Percentiles rank a stretch among this genome's conserved stretches.
These are phyloP conservation scores for Dasyornis broadbenti DNA, from an alignment of 2,113 vertebrate genomes.

Conservation along the genomic window DNA sequence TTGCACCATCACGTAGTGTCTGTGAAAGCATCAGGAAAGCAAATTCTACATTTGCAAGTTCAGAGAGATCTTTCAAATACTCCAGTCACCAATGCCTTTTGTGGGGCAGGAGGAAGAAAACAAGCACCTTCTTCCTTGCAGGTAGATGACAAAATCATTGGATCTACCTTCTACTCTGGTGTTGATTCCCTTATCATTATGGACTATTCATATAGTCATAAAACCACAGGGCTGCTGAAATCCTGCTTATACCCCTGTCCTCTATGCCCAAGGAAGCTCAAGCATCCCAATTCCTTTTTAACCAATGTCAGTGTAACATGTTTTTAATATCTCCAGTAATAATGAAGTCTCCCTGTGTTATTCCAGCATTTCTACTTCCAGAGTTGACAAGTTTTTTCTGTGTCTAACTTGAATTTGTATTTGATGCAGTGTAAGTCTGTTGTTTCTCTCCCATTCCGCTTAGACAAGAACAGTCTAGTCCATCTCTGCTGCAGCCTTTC, in stretches of 20 bases:
- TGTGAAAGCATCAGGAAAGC: conserved; percentile 19
- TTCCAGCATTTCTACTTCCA: background rate
- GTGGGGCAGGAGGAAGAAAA: background rate
- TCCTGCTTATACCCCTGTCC: background rate
- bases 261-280: background rate
- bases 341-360: background rate
- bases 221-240: background rate
- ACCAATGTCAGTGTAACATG: background rate
- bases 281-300: background rate
- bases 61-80: background rate
- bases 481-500: background rate
- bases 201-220: background rate
- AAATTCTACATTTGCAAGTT: conserved; percentile 1
- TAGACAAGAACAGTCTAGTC: background rate
- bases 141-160: background rate
- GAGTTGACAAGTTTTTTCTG: background rate
- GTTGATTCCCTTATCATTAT: background rate
- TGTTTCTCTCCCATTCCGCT: background rate
- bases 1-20: conserved; percentile 3
- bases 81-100: background rate
- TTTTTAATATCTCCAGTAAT: background rate
- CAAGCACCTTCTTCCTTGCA: background rate
- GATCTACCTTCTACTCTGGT: background rate
- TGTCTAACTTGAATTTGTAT: background rate
- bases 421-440: background rate